Percentiles rank a stretch among this genome's conserved stretches.
phyloP scores from a whole-genome alignment of 2,888 invertebrate genomes.

The Mythimna ferrago region DNA sequence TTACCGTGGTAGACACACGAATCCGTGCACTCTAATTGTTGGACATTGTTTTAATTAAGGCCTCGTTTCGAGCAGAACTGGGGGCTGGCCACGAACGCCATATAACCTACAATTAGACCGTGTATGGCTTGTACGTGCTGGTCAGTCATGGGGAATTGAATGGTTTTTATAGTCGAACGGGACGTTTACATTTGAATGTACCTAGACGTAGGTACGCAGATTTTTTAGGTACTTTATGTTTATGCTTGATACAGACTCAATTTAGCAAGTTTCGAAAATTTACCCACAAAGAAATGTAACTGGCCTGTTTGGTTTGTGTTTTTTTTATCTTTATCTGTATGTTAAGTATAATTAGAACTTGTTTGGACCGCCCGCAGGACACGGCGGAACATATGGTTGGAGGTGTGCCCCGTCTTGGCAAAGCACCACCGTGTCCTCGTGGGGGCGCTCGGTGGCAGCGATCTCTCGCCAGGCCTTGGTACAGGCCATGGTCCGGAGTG shows the following conservation, averaged over 20 bases:
- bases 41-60: conserved; percentile 59
- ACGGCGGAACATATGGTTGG: no score
- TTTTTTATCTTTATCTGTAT: not conserved
- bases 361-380: no score
- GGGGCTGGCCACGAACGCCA: conserved; percentile 46
- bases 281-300: no score
- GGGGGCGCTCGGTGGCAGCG: no score
- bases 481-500: no score
- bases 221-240: conserved; percentile 3
- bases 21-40: conserved; percentile 52
- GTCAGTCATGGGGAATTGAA: conserved; percentile 46
- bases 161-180: conserved; percentile 36
- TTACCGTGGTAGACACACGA: conserved; percentile 37
- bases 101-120: conserved; percentile 54
- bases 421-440: no score
- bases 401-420: no score
- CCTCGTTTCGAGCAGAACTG: conserved; percentile 39
- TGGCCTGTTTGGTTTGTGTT: no score
- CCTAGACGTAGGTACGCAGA: not conserved
- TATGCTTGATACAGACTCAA: not conserved
- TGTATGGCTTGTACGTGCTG: conserved; percentile 35
- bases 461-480: no score
- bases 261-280: no score
- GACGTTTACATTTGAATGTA: conserved; percentile 26
- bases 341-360: not conserved